A percentile compares a stretch with the other conserved stretches of the same genome.
These are phyloP conservation scores for Petroica traversi DNA, from an alignment of 2,113 vertebrate genomes.

Conservation along the genomic window DNA sequence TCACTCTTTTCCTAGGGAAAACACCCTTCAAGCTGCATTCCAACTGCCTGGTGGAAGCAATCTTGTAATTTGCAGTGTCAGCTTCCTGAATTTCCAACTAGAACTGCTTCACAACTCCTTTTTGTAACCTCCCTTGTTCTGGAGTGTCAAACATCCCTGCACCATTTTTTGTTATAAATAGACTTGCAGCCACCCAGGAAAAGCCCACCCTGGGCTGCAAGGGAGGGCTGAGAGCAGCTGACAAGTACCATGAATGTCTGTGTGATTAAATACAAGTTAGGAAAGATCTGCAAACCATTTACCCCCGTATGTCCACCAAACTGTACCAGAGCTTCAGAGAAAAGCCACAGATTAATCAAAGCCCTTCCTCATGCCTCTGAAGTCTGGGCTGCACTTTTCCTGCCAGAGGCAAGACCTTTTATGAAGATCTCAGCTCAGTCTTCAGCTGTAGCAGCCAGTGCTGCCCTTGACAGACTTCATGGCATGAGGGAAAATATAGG, in stretches of 20 bases:
- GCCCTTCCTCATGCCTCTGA: background rate
- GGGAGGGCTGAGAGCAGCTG: background rate
- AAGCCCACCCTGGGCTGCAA: background rate
- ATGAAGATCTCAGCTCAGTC: background rate
- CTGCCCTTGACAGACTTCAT: background rate
- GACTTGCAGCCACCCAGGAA: background rate
- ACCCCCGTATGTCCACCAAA: background rate
- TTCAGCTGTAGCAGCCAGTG: background rate
- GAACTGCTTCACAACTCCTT: background rate
- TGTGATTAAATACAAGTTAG: background rate
- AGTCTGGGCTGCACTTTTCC: background rate
- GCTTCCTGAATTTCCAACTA: background rate
- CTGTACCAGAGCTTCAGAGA: background rate
- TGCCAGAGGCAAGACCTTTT: background rate
- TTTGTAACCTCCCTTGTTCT: background rate
- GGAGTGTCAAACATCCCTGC: background rate
- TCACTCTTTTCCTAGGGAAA: background rate
- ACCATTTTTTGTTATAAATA: background rate
- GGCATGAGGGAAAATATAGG: background rate
- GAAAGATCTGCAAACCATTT: background rate
- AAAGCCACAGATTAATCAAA: background rate
- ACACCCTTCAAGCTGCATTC: background rate
- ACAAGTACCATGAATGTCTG: background rate
- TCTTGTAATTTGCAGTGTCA: background rate
- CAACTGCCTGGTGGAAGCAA: background rate